A percentile compares a stretch with the other conserved stretches of the same genome.
Evolutionary conservation across 2,797 vertebrate species (phyloP).

Genomic region (Phrynocephalus forsythii): DNA sequence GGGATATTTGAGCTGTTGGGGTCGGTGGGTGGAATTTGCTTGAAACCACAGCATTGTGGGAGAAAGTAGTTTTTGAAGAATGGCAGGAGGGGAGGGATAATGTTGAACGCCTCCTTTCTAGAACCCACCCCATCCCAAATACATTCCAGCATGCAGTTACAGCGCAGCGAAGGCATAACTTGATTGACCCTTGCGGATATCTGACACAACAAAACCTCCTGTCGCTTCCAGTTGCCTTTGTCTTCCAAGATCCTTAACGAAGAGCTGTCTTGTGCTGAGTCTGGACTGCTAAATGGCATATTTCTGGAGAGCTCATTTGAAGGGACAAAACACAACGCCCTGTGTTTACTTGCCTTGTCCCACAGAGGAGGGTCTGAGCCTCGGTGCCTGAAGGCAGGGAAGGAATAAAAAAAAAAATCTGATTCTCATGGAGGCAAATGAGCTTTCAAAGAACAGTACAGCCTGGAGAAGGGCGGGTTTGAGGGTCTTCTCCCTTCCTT

Average conservation of each 20-base stretch:
- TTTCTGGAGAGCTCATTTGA: background rate
- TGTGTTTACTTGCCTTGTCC: no score
- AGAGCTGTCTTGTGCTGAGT: background rate
- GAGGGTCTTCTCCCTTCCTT: background rate
- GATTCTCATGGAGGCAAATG: background rate
- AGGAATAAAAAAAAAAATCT: no score
- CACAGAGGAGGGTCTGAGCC: background rate
- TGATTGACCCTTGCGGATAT: background rate
- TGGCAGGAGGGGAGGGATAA: background rate
- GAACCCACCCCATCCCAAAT: background rate
- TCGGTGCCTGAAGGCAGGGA: background rate
- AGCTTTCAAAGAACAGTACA: background rate
- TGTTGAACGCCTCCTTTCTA: background rate
- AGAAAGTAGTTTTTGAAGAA: background rate
- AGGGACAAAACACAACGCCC: background rate
- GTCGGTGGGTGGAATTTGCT: no score
- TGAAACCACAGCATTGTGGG: background rate
- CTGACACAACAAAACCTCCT: background rate
- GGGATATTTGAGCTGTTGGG: background rate
- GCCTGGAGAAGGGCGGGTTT: background rate
- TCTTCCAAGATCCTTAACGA: no score
- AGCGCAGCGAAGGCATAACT: no score
- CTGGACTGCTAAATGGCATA: background rate
- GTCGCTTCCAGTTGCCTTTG: background rate
- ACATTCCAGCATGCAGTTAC: background rate